These are phyloP conservation scores for Sarcophaga peregrina DNA, from an alignment of 1,140 invertebrate genomes.

Conservation along the genomic window DNA sequence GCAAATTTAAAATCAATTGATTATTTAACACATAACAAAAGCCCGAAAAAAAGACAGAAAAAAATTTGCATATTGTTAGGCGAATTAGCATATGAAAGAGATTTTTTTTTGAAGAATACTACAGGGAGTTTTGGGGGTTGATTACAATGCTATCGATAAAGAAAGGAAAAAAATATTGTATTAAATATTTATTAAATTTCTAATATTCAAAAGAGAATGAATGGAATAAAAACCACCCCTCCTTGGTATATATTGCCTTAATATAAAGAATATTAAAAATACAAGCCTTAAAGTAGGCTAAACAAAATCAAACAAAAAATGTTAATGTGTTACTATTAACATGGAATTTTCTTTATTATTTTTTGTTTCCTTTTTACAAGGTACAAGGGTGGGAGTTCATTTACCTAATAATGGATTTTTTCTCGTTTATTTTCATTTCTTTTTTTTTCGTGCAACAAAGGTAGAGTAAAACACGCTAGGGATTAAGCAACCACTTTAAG, in stretches of 20 bases:
- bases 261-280: background rate
- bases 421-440: no score
- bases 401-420: background rate
- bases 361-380: background rate
- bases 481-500: background rate
- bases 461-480: background rate
- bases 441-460: background rate
- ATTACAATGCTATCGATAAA: background rate
- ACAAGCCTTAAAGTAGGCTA: background rate
- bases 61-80: conserved; percentile 17
- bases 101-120: background rate
- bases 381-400: background rate
- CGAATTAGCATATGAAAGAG: background rate
- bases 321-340: conserved; percentile 1
- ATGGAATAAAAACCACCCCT: background rate
- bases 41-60: background rate
- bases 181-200: conserved; percentile 10
- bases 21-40: background rate
- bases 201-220: background rate
- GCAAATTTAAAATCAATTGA: conserved; percentile 4
- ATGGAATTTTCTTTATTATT: background rate
- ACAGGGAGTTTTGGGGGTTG: background rate
- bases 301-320: background rate
- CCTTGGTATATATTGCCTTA: background rate
- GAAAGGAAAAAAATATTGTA: background rate